Percentiles rank a stretch among this genome's conserved stretches.
Conservation (phyloP, 2,797 vertebrate species). For the Masticophis lateralis region DNA sequence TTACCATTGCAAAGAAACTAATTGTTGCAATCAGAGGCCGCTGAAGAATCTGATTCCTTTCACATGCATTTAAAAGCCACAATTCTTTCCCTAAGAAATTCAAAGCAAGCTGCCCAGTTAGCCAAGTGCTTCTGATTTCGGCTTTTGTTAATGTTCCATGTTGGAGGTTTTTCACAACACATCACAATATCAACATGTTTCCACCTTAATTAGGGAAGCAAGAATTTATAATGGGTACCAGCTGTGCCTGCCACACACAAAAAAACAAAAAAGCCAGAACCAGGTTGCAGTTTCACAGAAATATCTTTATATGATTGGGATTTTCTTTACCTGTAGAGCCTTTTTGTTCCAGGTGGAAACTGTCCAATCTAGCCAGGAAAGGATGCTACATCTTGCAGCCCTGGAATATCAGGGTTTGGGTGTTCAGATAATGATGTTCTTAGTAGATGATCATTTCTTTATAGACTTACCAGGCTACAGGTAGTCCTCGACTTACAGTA, state of each 20-base stretch:
- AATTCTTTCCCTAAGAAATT: conserved; percentile 39
- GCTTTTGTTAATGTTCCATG: conserved; percentile 33
- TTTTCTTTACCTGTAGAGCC: not conserved
- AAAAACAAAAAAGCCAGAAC: not conserved
- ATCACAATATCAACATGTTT: conserved; percentile 32
- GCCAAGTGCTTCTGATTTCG: conserved; percentile 42
- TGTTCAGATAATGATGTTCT: not conserved
- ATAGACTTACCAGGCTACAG: too few species aligned
- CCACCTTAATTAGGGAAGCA: not conserved
- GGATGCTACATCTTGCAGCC: not conserved
- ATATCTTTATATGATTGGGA: not conserved
- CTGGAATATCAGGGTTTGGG: not conserved
- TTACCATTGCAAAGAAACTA: conserved; percentile 26
- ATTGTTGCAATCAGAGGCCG: conserved; percentile 23
- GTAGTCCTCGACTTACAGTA: too few species aligned
- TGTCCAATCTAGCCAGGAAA: not conserved
- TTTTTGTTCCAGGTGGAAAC: not conserved
- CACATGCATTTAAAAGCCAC: not conserved
- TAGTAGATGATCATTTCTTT: not conserved
- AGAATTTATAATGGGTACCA: not conserved
- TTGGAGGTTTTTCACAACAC: conserved; percentile 33
- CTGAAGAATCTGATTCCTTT: conserved; percentile 52
- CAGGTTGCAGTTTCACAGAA: not conserved
- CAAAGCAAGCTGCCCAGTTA: conserved; percentile 23
- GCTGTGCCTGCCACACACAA: not conserved